phyloP scores from a whole-genome alignment of 2,888 invertebrate species.

The Macrophya annulata region DNA sequence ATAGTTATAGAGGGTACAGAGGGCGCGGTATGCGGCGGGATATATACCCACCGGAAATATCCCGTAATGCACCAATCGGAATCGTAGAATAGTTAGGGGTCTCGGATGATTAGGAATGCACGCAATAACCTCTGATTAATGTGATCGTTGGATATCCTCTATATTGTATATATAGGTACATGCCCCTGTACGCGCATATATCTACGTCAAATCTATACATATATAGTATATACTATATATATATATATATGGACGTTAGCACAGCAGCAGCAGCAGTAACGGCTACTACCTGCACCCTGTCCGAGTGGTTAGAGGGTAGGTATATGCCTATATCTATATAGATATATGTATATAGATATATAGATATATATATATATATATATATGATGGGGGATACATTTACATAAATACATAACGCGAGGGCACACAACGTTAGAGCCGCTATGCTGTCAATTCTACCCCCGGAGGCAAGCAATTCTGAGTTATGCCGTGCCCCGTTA shows the following conservation, averaged over 20 bases:
- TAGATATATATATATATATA: conserved; percentile 73
- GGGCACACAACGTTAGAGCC: conserved; percentile 78
- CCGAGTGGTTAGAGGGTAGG: conserved; percentile 45
- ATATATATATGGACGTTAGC: conserved; percentile 60
- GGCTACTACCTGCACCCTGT: conserved; percentile 19
- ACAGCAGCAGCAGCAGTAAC: background rate
- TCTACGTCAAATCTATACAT: conserved; percentile 60
- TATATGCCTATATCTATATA: conserved; percentile 40
- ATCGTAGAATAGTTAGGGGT: conserved; percentile 78
- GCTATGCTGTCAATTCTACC: conserved; percentile 79
- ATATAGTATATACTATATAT: conserved; percentile 58
- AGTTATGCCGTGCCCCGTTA: conserved; percentile 76
- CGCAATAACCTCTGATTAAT: conserved; percentile 80
- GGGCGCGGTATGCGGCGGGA: conserved; percentile 27
- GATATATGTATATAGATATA: conserved; percentile 76
- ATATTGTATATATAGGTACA: conserved; percentile 45
- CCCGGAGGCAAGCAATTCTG: conserved; percentile 78
- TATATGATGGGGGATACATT: conserved; percentile 72
- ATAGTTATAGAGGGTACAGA: background rate
- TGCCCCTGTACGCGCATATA: conserved; percentile 57
- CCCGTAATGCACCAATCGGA: conserved; percentile 80
- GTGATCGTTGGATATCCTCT: conserved; percentile 76
- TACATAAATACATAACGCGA: conserved; percentile 80
- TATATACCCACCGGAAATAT: conserved; percentile 76
- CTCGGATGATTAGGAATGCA: conserved; percentile 80